Base-by-base conservation (phyloP, 2,888 invertebrate genomes). In the Horisme vitalbata region DNA sequence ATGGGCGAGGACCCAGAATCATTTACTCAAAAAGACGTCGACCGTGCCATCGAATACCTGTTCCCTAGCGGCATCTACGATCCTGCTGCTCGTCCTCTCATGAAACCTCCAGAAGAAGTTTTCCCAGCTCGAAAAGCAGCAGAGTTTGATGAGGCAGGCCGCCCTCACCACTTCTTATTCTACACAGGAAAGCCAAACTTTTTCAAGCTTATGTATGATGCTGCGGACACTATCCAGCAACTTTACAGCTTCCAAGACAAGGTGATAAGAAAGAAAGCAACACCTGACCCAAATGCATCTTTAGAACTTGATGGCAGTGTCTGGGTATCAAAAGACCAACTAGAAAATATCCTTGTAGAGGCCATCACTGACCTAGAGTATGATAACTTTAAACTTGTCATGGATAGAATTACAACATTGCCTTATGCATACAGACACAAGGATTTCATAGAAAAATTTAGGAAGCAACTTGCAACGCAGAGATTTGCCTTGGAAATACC, bases 1-100 rank as follows among this genome's bases (percentile, higher is more conserved):
- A 99, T 99, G 99, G 99, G 99, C 0, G 94, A 94, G 79, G 95
- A 99, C 89, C 94, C 95, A 0, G 95, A 97, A 67, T 93, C 92
- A 0, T 96, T 99, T 73, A 95, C 95, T 0, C 96, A 98, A 73
- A 91, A 93, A 41, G 96, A 98, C 75, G 92, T 99, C 18, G 93
- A 97, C 84, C 93, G 92, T 72, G 95, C 98, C 2, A 96, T 99
- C 62, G 92, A 93, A 55, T 99, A 99, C 84, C 86, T 99, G n/a
- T 95, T 99, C 67, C 99, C 99, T 3, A 98, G 98, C 46, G 98
- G 97, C 4, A 86, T 99, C 39, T 96, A 92, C 74, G 96, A 97
- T 41, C 93, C 93, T 59, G 92, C 91, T 61, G 98, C 99, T 0
- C 91, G 96, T 38, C 99, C 99, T 0, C 79, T 95, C 9, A 95